These are phyloP conservation scores for Puma concolor DNA, from an alignment of 2,113 vertebrate genomes.

Conservation along the genomic window DNA sequence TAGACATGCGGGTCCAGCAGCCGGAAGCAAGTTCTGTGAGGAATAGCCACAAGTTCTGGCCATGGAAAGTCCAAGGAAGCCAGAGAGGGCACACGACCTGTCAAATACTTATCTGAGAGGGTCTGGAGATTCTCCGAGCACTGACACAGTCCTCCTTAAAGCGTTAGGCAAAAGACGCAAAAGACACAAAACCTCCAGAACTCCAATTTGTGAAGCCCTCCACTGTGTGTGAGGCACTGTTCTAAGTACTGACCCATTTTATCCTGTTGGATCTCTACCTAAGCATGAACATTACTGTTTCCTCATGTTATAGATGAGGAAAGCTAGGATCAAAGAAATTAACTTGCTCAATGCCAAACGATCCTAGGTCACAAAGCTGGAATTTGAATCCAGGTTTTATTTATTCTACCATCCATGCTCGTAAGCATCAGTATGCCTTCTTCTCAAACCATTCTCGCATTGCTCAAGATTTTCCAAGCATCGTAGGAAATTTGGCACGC, in stretches of 20 bases:
- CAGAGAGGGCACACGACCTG: neutral
- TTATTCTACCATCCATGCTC: no score
- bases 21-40: neutral
- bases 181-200: neutral
- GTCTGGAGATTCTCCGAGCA: neutral
- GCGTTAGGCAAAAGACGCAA: neutral
- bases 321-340: neutral
- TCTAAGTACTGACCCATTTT: neutral
- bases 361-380: neutral
- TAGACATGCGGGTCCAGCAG: neutral
- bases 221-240: neutral
- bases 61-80: neutral
- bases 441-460: neutral
- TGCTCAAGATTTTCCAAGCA: neutral
- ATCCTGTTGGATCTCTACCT: neutral
- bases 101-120: neutral
- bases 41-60: neutral
- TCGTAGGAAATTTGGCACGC: neutral
- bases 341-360: neutral
- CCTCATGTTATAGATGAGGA: neutral
- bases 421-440: neutral
- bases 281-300: neutral
- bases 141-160: neutral
- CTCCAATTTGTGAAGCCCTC: neutral
- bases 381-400: neutral